These are phyloP conservation scores for Drosophila nikananu DNA, from an alignment of 1,140 invertebrate genomes.

Conservation along the genomic window DNA sequence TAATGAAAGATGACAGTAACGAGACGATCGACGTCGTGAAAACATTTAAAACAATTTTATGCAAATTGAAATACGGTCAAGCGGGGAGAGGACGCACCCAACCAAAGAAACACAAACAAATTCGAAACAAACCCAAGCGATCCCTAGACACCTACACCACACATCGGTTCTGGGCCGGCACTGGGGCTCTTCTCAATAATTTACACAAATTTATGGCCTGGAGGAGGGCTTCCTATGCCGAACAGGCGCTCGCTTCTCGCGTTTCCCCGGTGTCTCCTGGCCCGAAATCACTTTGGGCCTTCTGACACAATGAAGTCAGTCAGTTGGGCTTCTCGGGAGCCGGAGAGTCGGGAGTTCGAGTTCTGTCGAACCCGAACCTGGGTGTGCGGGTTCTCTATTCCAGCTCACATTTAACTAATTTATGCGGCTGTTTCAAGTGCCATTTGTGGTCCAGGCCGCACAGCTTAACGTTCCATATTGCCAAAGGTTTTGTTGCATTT, in stretches of 20 bases:
- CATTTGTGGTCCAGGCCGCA: slow-evolving; percentile 76
- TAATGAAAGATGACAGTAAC: slow-evolving; percentile 85
- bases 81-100: slow-evolving; percentile 58
- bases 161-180: slow-evolving; percentile 18
- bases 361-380: slow-evolving; percentile 12
- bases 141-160: slow-evolving; percentile 69
- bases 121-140: slow-evolving; percentile 25
- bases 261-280: slow-evolving; percentile 37
- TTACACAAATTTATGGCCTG: slow-evolving; percentile 73
- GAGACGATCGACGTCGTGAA: slow-evolving; percentile 66
- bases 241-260: slow-evolving; percentile 57
- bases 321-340: slow-evolving; percentile 31
- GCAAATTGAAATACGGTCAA: slow-evolving; percentile 78
- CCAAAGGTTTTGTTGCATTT: slow-evolving; percentile 77
- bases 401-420: slow-evolving; percentile 68
- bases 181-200: slow-evolving; percentile 64
- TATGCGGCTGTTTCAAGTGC: slow-evolving; percentile 75
- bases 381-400: slow-evolving; percentile 60
- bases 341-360: background rate
- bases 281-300: slow-evolving; percentile 71
- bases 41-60: slow-evolving; percentile 84
- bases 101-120: slow-evolving; percentile 14
- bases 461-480: slow-evolving; percentile 45
- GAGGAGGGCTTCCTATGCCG: slow-evolving; percentile 41
- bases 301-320: slow-evolving; percentile 79